Percentiles rank a stretch among this genome's conserved stretches.
Conservation (phyloP, 2,113 vertebrate species). For the Brevimyrus niger region DNA sequence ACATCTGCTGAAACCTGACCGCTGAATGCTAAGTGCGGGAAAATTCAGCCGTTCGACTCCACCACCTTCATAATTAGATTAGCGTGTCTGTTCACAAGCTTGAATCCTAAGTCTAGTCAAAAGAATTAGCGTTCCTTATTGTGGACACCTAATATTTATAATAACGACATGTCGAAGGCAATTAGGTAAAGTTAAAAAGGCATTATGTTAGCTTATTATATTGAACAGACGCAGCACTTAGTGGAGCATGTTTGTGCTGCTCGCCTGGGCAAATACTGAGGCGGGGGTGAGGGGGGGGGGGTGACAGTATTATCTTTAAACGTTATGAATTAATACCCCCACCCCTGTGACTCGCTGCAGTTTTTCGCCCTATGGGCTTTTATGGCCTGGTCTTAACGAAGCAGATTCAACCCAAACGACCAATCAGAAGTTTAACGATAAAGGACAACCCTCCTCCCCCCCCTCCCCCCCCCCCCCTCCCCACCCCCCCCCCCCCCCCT, state of each 20-base stretch:
- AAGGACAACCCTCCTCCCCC: too few species aligned
- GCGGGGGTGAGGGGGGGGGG: background rate
- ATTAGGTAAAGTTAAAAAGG: slow-evolving; percentile 92
- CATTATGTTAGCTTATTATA: slow-evolving; percentile 83
- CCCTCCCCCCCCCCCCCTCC: too few species aligned
- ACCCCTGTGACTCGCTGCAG: background rate
- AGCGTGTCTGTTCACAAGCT: slow-evolving; percentile 82
- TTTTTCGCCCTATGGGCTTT: slow-evolving; percentile 38
- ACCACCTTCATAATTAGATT: slow-evolving; percentile 99
- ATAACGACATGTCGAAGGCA: slow-evolving; percentile 88
- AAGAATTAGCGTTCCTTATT: slow-evolving; percentile 81
- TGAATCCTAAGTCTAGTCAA: slow-evolving; percentile 81
- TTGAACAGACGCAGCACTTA: slow-evolving; percentile 76
- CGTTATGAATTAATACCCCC: slow-evolving; percentile 45
- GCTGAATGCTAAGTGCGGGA: slow-evolving; percentile 95
- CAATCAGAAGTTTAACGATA: slow-evolving; percentile 53
- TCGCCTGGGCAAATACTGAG: slow-evolving; percentile 66
- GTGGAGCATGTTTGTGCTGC: slow-evolving; percentile 57
- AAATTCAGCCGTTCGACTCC: slow-evolving; percentile 87
- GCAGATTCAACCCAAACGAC: slow-evolving; percentile 42
- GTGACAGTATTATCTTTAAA: slow-evolving; percentile 52
- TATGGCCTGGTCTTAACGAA: slow-evolving; percentile 31
- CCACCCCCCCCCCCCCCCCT: too few species aligned
- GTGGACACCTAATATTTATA: slow-evolving; percentile 92
- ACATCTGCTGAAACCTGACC: slow-evolving; percentile 98